Percentiles rank a stretch among this genome's conserved stretches.
Conservation (phyloP, 2,888 invertebrate genomes). For the Tachina lurida region DNA sequence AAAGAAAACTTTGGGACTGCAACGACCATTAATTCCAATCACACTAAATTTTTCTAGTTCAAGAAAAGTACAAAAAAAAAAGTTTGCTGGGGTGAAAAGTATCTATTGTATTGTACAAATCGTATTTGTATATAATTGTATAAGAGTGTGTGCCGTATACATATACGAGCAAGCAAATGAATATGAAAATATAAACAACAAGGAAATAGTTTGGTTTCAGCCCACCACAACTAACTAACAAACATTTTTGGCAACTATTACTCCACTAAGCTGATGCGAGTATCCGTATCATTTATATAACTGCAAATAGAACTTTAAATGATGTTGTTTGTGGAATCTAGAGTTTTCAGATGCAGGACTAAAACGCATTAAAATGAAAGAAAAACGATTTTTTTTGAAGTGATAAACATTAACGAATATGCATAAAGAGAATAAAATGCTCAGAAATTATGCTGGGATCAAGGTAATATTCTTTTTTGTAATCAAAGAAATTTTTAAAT, state of each 20-base stretch:
- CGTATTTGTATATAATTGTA: neutral
- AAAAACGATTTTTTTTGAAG: too few species aligned
- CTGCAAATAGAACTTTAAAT: neutral
- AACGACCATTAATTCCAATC: too few species aligned
- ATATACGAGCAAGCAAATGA: neutral
- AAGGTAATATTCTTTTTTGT: too few species aligned
- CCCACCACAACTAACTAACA: slow-evolving; percentile 1
- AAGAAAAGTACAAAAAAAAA: neutral
- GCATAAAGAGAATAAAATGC: too few species aligned
- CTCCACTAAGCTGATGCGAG: neutral
- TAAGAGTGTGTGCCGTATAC: neutral
- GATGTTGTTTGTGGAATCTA: neutral
- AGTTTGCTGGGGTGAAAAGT: neutral
- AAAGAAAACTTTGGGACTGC: too few species aligned
- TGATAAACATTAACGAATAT: too few species aligned
- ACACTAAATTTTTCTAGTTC: too few species aligned
- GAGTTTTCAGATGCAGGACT: neutral
- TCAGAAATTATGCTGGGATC: too few species aligned
- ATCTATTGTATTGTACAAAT: neutral
- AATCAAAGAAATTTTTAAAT: too few species aligned
- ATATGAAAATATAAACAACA: slow-evolving; percentile 10
- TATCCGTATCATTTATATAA: neutral
- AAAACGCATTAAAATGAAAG: neutral
- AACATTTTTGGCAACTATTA: slow-evolving; percentile 36
- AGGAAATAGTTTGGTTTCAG: slow-evolving; percentile 11